Percentiles rank a stretch among this genome's conserved stretches.
Evolutionary conservation across 1,140 invertebrate species (phyloP).

Genomic region (Cherax destructor): DNA sequence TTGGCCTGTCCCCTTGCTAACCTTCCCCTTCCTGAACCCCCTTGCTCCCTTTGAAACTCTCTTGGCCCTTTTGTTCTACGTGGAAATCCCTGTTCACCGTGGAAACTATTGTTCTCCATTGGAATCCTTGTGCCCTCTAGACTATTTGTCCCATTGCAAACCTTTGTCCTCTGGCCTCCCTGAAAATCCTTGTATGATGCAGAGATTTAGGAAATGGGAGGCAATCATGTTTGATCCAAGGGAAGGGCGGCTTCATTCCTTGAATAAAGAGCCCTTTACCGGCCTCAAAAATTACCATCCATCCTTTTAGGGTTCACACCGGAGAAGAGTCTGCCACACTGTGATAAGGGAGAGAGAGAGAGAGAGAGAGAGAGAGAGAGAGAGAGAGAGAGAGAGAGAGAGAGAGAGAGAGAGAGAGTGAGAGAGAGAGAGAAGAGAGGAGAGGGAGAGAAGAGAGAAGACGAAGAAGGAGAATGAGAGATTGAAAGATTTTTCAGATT

Average conservation of each 20-base stretch:
- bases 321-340: neutral
- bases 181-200: neutral
- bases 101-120: neutral
- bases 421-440: conserved; percentile 17
- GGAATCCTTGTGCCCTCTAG: neutral
- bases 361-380: conserved; percentile 10
- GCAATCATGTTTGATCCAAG: too few relatives aligned
- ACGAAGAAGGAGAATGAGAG: neutral
- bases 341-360: neutral
- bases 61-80: too few relatives aligned
- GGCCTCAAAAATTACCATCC: neutral
- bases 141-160: neutral
- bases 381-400: conserved; percentile 20
- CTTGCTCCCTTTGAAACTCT: too few relatives aligned
- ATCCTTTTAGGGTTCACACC: neutral
- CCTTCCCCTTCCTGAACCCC: too few relatives aligned
- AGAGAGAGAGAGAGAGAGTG: conserved; percentile 34
- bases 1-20: too few relatives aligned
- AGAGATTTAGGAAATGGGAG: neutral
- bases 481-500: neutral
- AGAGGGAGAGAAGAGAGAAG: neutral
- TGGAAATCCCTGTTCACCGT: neutral
- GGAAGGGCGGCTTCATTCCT: too few relatives aligned
- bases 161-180: too few relatives aligned
- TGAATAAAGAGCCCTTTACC: too few relatives aligned